Evolutionary conservation across 1,140 invertebrate species (phyloP).

Genomic region (Calycopis cecrops): DNA sequence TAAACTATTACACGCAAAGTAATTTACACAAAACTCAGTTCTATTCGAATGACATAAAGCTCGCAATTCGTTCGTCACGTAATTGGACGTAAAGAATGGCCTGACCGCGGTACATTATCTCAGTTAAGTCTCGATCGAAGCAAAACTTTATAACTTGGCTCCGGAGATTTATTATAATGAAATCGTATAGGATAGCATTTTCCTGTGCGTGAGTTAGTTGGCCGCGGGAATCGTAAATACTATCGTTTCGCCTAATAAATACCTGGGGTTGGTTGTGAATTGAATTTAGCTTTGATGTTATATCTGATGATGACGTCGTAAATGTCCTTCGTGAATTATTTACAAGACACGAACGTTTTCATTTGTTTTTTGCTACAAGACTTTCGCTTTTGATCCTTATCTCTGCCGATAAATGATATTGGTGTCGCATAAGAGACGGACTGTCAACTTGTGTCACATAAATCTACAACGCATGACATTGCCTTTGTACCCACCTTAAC

Average conservation of each 20-base stretch:
- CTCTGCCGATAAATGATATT: too few species aligned
- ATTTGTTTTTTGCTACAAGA: too few species aligned
- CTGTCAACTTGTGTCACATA: too few species aligned
- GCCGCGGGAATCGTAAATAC: slow-evolving; percentile 50
- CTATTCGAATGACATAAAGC: slow-evolving; percentile 14
- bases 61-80: slow-evolving; percentile 27
- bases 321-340: slow-evolving; percentile 8
- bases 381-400: too few species aligned
- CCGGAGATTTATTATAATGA: slow-evolving; percentile 62
- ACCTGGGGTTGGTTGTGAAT: slow-evolving; percentile 39
- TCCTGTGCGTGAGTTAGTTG: slow-evolving; percentile 49
- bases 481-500: too few species aligned
- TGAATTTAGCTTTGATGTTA: slow-evolving; percentile 29
- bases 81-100: slow-evolving; percentile 43
- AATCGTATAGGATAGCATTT: slow-evolving; percentile 59
- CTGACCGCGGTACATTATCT: slow-evolving; percentile 56
- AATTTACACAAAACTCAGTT: slow-evolving; percentile 4
- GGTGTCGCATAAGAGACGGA: too few species aligned
- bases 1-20: slow-evolving; percentile 10
- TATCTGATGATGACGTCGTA: slow-evolving; percentile 18
- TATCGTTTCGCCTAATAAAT: slow-evolving; percentile 47
- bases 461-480: too few species aligned
- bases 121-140: slow-evolving; percentile 47
- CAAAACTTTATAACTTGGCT: slow-evolving; percentile 54
- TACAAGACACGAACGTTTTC: neutral